Conservation (phyloP, 2,113 vertebrate genomes). For the Potamarius usumacintae region DNA sequence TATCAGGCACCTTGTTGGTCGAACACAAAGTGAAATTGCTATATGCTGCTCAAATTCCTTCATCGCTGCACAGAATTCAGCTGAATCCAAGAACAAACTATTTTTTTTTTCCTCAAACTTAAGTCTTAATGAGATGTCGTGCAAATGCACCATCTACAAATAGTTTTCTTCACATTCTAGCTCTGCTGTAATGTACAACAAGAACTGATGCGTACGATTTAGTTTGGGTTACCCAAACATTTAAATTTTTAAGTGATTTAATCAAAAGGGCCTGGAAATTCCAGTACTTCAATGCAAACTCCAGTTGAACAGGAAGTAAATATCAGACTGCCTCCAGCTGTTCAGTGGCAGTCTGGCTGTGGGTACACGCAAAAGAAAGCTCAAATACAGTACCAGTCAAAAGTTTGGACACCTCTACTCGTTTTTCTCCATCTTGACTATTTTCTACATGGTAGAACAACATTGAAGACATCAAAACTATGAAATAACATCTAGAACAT, state of each 20-base stretch:
- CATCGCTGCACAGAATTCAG: neutral
- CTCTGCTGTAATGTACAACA: neutral
- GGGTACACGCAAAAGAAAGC: too few species aligned
- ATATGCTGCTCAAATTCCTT: neutral
- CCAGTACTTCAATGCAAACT: neutral
- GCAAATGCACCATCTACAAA: neutral
- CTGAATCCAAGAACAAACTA: constrained; percentile 4
- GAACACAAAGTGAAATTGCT: neutral
- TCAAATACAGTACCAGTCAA: too few species aligned
- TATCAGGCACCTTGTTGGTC: neutral
- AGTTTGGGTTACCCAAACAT: neutral
- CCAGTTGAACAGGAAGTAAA: neutral
- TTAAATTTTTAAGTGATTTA: neutral
- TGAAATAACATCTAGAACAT: too few species aligned
- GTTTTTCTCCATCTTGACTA: too few species aligned
- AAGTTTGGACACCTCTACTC: too few species aligned
- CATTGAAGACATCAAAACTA: too few species aligned
- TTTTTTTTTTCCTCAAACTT: neutral
- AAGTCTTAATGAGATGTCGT: constrained; percentile 33
- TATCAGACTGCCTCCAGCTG: neutral
- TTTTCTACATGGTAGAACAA: too few species aligned
- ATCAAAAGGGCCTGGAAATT: neutral
- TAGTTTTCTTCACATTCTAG: neutral
- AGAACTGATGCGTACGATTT: neutral
- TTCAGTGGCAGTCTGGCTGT: neutral